phyloP scores from a whole-genome alignment of 2,888 invertebrate species.

The Ophion costatus region DNA sequence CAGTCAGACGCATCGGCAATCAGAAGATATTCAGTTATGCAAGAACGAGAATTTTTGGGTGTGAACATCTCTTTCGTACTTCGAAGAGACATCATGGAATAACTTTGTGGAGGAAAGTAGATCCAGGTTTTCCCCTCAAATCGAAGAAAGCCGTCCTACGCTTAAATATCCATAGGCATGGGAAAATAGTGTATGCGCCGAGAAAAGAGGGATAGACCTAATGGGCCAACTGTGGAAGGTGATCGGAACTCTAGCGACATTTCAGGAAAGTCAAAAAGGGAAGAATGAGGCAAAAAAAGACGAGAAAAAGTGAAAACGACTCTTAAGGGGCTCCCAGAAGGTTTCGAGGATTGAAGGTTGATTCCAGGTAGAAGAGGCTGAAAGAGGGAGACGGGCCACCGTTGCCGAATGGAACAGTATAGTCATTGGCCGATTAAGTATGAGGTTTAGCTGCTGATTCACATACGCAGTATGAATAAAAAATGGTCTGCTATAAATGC shows the following conservation, averaged over 20 bases:
- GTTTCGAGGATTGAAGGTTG: slow-evolving; percentile 40
- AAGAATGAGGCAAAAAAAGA: slow-evolving; percentile 62
- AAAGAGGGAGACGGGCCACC: slow-evolving; percentile 12
- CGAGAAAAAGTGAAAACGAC: slow-evolving; percentile 45
- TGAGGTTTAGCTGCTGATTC: too few species aligned
- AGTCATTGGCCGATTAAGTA: slow-evolving; percentile 16
- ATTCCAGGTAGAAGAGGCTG: slow-evolving; percentile 32
- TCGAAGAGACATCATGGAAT: too few species aligned
- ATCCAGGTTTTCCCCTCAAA: slow-evolving; percentile 65
- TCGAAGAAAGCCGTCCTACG: slow-evolving; percentile 71
- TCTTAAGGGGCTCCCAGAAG: slow-evolving; percentile 48
- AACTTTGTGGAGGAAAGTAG: slow-evolving; percentile 45
- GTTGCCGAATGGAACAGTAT: background rate
- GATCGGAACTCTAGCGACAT: slow-evolving; percentile 61
- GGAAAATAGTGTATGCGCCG: slow-evolving; percentile 67
- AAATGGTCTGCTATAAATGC: background rate
- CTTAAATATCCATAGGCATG: slow-evolving; percentile 42
- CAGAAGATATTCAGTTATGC: background rate
- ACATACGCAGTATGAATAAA: background rate
- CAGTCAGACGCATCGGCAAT: slow-evolving; percentile 1
- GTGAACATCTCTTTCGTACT: too few species aligned
- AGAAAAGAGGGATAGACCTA: slow-evolving; percentile 40
- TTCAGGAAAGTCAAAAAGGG: slow-evolving; percentile 51
- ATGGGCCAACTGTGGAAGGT: slow-evolving; percentile 49
- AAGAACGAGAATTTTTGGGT: slow-evolving; percentile 9